These are phyloP conservation scores for cattle (Bos taurus) DNA, from an alignment of 2,113 vertebrate genomes.

Conservation along the genomic window ARS-UCD2.0 NC_037334.1:90798001-90798500, in stretches of 20 bases:
- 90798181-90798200: slow-evolving; percentile 21
- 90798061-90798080: background rate
- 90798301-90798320: background rate
- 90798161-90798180: background rate
- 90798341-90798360: background rate
- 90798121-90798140: background rate
- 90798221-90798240: background rate
- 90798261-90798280: background rate
- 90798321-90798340: background rate
- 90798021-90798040: slow-evolving; percentile 1
- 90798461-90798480: background rate
- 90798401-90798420: background rate
- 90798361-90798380: background rate
- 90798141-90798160: background rate
- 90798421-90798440: background rate
- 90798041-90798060: background rate
- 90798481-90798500: background rate
- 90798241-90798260: background rate
- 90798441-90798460: background rate
- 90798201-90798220: background rate
- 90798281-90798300: background rate
- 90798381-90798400: background rate
- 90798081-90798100: background rate
- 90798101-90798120: background rate
- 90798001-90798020: background rate